Conservation (phyloP, 2,797 vertebrate species). For the Chrosomus eos region DNA sequence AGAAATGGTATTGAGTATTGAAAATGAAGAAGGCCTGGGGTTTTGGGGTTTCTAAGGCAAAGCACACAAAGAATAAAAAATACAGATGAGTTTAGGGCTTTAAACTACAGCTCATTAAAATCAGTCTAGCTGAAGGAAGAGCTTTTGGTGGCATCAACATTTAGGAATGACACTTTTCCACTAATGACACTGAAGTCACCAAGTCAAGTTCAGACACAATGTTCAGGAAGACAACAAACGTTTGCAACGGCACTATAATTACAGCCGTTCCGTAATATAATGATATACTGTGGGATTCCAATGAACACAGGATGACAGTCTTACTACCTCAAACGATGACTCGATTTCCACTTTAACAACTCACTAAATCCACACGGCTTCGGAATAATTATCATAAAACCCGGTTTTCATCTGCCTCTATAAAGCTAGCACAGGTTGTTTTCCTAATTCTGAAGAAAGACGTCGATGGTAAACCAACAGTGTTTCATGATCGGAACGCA, state of each 20-base stretch:
- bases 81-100: not conserved
- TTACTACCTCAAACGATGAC: conserved; percentile 60
- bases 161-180: conserved; percentile 9
- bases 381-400: conserved; percentile 69
- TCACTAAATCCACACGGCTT: conserved; percentile 68
- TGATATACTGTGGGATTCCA: conserved; percentile 60
- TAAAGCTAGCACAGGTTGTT: conserved; percentile 62
- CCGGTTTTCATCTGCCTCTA: conserved; percentile 61
- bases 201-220: conserved; percentile 36
- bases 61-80: not conserved
- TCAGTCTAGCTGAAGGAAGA: conserved; percentile 44
- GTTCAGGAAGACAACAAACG: conserved; percentile 46
- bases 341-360: conserved; percentile 69
- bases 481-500: conserved; percentile 52
- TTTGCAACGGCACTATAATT: conserved; percentile 57
- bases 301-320: conserved; percentile 61
- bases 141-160: conserved; percentile 39
- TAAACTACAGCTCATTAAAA: conserved; percentile 37
- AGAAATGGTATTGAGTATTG: not conserved
- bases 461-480: conserved; percentile 55
- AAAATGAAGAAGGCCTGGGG: not conserved
- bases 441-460: conserved; percentile 59
- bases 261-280: conserved; percentile 46
- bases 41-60: conserved; percentile 20
- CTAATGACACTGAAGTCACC: conserved; percentile 39